Base-by-base conservation (phyloP, 2,797 vertebrate genomes). In the Sebastes diaconus region DNA sequence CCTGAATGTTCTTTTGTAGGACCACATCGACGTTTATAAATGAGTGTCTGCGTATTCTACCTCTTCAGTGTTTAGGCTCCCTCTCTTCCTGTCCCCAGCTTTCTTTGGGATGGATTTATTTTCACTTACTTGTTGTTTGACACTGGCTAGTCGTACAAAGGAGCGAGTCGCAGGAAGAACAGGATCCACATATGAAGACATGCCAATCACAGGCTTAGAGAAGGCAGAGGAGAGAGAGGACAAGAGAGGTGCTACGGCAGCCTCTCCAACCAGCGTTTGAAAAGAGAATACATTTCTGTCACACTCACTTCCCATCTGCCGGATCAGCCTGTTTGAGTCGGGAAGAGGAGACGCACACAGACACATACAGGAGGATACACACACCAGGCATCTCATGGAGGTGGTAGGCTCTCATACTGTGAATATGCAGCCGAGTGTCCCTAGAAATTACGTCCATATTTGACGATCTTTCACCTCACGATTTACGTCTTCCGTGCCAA, bases 111-210 rank as follows among this genome's bases (percentile, higher is more conserved):
- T 68, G 46, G 67, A 83, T 89, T 84, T 80, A 68, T 86, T 86
- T 89, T 79, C 83, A 84, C 84, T 84, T 84, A 87, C 87, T 90
- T 93, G 82, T 85, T 89, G 90, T 92, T 93, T 94, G 90, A 94
- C 91, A 92, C 73, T 30, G 87, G 88, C 72, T 77, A 83, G 84
- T 89, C 90, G 87, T 90, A 90, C 88, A 93, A 87, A 93, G 86
- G 60, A 89, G 79, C n/a, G 24, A 89, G 87, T 88, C 63, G 61
- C 78, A 69, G 84, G 79, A 84, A 84, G 83, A 95, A 92, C 93
- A 94, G 84, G 87, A 91, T 92, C 82, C 92, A 90, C 92, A 95
- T 93, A 94, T 94, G 90, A 93, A 93, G 91, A 94, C 88, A 85
- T 94, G 94, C 93, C 94, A 95, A 92, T 96, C 93, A 95, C 87